A percentile compares a stretch with the other conserved stretches of the same genome.
Conservation (phyloP, 2,797 vertebrate genomes). For the Lutra lutra region DNA sequence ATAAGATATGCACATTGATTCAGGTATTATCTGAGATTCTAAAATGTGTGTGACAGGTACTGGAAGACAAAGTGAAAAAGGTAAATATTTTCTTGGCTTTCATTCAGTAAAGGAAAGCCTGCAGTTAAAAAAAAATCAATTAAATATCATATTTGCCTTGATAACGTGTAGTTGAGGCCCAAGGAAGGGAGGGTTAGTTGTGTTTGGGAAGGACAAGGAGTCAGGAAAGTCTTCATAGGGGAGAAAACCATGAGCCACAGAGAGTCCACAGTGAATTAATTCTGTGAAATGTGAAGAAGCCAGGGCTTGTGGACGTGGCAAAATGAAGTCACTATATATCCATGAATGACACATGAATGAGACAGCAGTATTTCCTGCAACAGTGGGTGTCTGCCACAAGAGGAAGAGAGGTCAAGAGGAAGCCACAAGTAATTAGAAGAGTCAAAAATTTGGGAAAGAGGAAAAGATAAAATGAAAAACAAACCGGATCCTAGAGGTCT, state of each 20-base stretch:
- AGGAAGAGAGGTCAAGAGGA: constrained; percentile 13
- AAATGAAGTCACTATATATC: neutral
- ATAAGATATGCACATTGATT: neutral
- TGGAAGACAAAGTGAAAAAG: neutral
- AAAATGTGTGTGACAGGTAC: neutral
- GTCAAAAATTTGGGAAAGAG: neutral
- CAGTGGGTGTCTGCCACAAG: neutral
- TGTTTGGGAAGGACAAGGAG: neutral
- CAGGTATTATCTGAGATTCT: neutral
- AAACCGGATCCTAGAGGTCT: neutral
- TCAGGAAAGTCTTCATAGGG: neutral
- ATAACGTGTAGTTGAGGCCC: neutral
- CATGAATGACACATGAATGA: neutral
- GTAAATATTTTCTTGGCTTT: neutral
- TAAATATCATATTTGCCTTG: neutral
- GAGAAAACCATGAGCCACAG: neutral
- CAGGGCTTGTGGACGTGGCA: neutral
- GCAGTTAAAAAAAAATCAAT: neutral
- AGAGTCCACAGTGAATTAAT: neutral
- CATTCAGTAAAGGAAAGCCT: neutral
- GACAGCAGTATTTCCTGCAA: neutral
- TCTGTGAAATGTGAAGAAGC: neutral
- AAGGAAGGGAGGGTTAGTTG: neutral
- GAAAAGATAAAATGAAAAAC: neutral
- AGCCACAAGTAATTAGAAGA: neutral